Evolutionary conservation across 2,113 vertebrate species (phyloP).

Genomic region (Myanophis thanlyinensis): DNA sequence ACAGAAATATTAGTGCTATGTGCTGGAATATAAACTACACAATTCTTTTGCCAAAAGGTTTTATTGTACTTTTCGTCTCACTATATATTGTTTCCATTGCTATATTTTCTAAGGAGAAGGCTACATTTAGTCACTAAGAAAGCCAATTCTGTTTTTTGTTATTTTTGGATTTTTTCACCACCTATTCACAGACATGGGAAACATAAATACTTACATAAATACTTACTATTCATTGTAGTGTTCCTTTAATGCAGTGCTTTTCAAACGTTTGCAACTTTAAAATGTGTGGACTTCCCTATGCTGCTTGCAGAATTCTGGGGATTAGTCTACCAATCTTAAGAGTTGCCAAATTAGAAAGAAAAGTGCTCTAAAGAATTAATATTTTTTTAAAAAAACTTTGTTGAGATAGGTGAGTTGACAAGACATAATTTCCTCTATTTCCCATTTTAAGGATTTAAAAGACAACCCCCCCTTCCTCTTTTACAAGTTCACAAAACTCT

Average conservation of each 20-base stretch:
- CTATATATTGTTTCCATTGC: background rate
- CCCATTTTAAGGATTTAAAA: background rate
- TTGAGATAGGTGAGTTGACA: background rate
- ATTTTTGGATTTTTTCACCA: background rate
- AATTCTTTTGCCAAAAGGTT: background rate
- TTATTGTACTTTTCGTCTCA: background rate
- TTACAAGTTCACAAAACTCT: background rate
- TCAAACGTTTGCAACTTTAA: background rate
- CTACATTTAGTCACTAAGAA: background rate
- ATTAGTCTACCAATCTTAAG: background rate
- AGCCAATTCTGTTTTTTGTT: background rate
- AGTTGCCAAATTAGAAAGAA: background rate
- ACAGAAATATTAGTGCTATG: background rate
- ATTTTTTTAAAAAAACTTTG: constrained; percentile 33
- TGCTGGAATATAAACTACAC: background rate
- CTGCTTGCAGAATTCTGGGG: background rate
- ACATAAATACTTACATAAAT: background rate
- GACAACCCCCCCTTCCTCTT: background rate
- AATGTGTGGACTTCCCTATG: background rate
- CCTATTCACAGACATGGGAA: background rate
- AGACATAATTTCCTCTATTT: background rate
- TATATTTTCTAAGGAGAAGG: background rate
- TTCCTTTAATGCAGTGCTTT: constrained; percentile 7
- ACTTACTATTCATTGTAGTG: background rate
- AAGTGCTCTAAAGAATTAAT: background rate